Base-by-base conservation (phyloP, 2,888 invertebrate species). In the Exocentrus adspersus region DNA sequence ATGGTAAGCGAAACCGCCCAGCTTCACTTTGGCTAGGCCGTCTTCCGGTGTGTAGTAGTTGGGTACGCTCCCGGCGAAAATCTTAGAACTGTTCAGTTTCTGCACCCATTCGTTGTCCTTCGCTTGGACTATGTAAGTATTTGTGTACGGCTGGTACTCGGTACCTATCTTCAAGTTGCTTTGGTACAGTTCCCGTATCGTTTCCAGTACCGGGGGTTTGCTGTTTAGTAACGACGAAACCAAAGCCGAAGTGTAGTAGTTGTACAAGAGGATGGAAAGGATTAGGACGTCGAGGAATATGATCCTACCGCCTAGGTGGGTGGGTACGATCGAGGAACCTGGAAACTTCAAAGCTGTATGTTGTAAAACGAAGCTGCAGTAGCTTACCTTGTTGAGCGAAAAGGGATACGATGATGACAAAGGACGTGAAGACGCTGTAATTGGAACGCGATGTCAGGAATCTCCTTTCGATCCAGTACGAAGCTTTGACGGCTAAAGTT, bases 221-320 rank as follows among this genome's bases (percentile, higher is more conserved):
- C 84, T 85, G 50, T 82, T 86, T 28, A 87, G 79, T 2, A 87
- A 77, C 77, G 86, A 86, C 52, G 87, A 87, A 2, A 87, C 86
- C 10, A 87, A 85, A 64, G 87, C 87, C 48, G 87, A 87, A 0
- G 87, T 87, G 76, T 87, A 87, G 77, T 86, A 87, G 74, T 87
- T 87, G 77, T 86, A 87, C 2, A 86, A 79, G 10, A 87, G 76
- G 0, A 86, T 71, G 6, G 80, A 80, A 12, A 80, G 72, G 4
- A 80, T 62, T 10, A 81, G 71, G 4, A 79, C 68, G 19, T 69
- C 70, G 7, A 81, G 66, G 45, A 79, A 72, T 9, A 79, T 67
- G 16, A 80, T 74, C 46, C 80, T 74, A 24, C 79, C 77, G 2
- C 79, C 73, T 2, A 71, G 17, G 43, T 69, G 67, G 2, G 69